Conservation (phyloP, 1,140 invertebrate species). For the Papilio helenus region DNA sequence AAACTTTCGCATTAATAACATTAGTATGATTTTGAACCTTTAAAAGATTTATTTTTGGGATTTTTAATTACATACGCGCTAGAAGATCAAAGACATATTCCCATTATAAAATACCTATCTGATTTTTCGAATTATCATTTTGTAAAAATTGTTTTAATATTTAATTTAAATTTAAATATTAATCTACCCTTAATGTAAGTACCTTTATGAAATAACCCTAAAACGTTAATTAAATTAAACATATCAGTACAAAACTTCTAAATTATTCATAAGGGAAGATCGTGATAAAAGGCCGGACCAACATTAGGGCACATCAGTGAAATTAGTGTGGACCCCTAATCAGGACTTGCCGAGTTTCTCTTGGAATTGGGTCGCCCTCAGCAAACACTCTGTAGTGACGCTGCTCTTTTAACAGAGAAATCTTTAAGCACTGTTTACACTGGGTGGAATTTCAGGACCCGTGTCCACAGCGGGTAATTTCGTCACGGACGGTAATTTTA, state of each 20-base stretch:
- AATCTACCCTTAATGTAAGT: too few relatives aligned
- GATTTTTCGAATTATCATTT: too few relatives aligned
- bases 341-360: conserved; percentile 44
- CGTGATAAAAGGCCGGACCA: background rate
- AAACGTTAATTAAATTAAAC: background rate
- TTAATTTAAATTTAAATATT: too few relatives aligned
- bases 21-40: too few relatives aligned
- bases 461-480: conserved; percentile 4
- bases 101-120: too few relatives aligned
- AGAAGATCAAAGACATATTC: too few relatives aligned
- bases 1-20: too few relatives aligned
- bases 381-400: conserved; percentile 49
- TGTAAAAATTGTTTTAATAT: too few relatives aligned
- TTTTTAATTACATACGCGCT: too few relatives aligned
- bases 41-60: too few relatives aligned
- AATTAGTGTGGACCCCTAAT: conserved; percentile 40
- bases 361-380: conserved; percentile 48
- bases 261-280: conserved; percentile 23
- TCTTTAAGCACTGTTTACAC: conserved; percentile 33
- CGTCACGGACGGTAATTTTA: background rate
- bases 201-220: background rate
- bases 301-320: conserved; percentile 35
- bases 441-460: conserved; percentile 23
- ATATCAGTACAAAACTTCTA: background rate
- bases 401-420: conserved; percentile 45